Percentiles rank a stretch among this genome's conserved stretches.
phyloP scores from a whole-genome alignment of 2,113 vertebrate species.

The Andinoacara biseriatus region DNA sequence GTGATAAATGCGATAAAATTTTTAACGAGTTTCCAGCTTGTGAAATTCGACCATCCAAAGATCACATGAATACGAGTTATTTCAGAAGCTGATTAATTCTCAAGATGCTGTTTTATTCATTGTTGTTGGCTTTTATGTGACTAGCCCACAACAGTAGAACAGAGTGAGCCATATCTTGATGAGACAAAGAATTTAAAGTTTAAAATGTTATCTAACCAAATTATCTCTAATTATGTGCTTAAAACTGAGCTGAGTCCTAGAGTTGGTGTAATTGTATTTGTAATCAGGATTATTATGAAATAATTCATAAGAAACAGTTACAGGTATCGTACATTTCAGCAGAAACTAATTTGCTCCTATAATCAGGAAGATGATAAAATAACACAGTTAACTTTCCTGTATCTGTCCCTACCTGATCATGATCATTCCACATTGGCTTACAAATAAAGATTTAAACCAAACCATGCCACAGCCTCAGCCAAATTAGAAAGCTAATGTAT shows the following conservation, averaged over 20 bases:
- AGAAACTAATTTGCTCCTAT: background rate
- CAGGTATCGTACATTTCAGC: background rate
- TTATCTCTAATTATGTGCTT: background rate
- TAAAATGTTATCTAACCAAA: background rate
- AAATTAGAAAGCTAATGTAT: constrained; percentile 12
- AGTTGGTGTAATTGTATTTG: background rate
- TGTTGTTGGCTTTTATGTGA: background rate
- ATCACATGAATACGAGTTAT: too few relatives aligned
- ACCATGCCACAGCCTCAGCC: background rate
- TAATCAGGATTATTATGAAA: background rate
- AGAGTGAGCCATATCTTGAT: background rate
- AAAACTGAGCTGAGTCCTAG: background rate
- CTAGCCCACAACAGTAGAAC: background rate
- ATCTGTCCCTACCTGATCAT: background rate
- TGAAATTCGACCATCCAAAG: too few relatives aligned
- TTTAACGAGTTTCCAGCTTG: too few relatives aligned
- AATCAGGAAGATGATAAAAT: background rate
- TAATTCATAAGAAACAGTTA: background rate
- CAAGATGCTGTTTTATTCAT: background rate
- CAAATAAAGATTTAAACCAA: constrained; percentile 1
- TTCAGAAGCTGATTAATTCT: background rate
- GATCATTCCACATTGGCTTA: background rate
- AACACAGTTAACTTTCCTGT: background rate
- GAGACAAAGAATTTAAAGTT: background rate
- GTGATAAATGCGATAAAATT: too few relatives aligned